Percentiles rank a stretch among this genome's conserved stretches.
These are phyloP conservation scores for human (Homo sapiens) DNA, from an alignment of 2,113 vertebrate species.

Conservation along the genomic window DNA sequence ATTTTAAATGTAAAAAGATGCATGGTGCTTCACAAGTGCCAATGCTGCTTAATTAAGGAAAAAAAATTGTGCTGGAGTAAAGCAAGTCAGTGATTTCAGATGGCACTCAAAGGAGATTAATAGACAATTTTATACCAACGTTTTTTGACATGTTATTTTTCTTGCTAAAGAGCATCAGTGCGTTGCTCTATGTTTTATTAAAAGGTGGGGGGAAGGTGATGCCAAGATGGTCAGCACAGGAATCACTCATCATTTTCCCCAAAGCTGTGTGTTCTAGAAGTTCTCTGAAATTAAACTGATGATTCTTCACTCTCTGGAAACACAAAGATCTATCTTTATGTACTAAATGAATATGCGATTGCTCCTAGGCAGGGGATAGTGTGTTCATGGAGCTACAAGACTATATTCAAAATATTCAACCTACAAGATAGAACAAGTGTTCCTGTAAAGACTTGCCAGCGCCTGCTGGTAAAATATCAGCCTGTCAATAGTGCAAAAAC, in stretches of 20 bases:
- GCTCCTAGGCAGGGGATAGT: background rate
- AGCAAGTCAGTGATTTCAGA: background rate
- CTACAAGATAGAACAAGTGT: background rate
- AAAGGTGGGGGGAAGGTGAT: background rate
- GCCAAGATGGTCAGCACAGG: background rate
- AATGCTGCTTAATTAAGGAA: background rate
- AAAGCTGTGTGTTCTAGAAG: background rate
- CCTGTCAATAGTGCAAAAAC: background rate
- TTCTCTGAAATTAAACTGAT: conserved; percentile 1
- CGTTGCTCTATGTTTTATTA: background rate
- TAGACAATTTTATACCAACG: background rate
- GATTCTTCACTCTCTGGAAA: background rate
- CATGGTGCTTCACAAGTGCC: background rate
- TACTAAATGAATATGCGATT: background rate
- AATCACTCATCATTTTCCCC: background rate
- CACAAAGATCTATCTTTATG: background rate
- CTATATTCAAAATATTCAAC: background rate
- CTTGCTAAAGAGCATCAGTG: background rate
- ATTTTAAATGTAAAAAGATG: conserved; percentile 6
- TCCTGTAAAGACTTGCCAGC: background rate
- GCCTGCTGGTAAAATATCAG: background rate
- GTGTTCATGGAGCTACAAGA: background rate
- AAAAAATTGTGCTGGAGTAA: background rate
- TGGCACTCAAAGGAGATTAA: background rate
- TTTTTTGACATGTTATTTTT: background rate